A percentile compares a stretch with the other conserved stretches of the same genome.
Evolutionary conservation across 2,888 invertebrate genomes (phyloP).

Genomic region (Agrilus mali): DNA sequence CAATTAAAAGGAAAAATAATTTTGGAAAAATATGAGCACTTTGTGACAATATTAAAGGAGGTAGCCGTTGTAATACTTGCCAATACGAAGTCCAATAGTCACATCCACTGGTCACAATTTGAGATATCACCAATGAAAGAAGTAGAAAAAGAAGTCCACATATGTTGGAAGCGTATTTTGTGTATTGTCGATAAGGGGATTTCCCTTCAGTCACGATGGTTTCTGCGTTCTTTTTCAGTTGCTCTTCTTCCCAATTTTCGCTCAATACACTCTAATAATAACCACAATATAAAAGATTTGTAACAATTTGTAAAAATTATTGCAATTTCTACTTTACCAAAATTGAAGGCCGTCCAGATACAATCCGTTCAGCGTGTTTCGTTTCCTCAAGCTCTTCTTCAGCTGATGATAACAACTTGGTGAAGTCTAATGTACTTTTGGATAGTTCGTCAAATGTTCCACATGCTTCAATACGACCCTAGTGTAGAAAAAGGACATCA

Average conservation of each 20-base stretch:
- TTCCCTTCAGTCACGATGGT: slow-evolving; percentile 7
- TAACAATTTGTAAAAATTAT: no score
- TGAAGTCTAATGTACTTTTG: slow-evolving; percentile 47
- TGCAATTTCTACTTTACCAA: no score
- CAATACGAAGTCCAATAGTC: slow-evolving; percentile 17
- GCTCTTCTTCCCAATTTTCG: slow-evolving; percentile 8
- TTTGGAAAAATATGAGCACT: no score
- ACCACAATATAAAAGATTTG: no score
- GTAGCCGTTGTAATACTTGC: no score
- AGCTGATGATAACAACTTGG: slow-evolving; percentile 31
- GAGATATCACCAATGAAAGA: slow-evolving; percentile 8
- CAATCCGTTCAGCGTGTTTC: slow-evolving; percentile 12
- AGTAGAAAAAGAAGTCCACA: slow-evolving; percentile 9
- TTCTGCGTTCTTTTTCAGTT: slow-evolving; percentile 17
- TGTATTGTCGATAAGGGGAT: slow-evolving; percentile 11
- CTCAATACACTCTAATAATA: slow-evolving; percentile 5
- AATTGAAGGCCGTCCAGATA: slow-evolving; percentile 6
- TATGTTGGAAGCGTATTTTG: slow-evolving; percentile 12
- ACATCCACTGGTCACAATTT: slow-evolving; percentile 11
- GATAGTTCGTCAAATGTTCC: slow-evolving; percentile 11
- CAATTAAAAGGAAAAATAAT: no score
- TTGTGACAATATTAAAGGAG: no score
- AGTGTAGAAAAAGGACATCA: no score
- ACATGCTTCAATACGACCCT: no score
- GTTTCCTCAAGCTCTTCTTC: slow-evolving; percentile 9